phyloP scores from a whole-genome alignment of 2,888 invertebrate genomes.

The Cristatella mucedo region DNA sequence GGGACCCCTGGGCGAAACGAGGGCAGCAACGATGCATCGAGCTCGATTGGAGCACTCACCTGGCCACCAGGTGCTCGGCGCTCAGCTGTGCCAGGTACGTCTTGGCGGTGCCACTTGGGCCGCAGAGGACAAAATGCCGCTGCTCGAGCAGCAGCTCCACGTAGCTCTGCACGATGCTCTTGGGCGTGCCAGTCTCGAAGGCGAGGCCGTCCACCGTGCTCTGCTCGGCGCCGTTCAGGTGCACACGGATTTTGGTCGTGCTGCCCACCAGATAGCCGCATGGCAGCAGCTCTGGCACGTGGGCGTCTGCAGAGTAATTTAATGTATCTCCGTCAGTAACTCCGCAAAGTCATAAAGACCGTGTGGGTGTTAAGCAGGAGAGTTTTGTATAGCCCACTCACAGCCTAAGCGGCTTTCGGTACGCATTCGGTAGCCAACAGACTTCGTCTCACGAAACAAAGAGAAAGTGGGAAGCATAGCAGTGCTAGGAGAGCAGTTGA shows the following conservation, averaged over 20 bases:
- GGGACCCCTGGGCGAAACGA: too few species aligned
- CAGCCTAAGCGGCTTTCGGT: too few species aligned
- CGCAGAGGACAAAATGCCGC: constrained; percentile 79
- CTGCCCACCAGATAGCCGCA: constrained; percentile 74
- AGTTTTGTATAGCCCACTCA: too few species aligned
- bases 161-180: constrained; percentile 83
- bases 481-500: too few species aligned
- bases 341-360: too few species aligned
- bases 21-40: too few species aligned
- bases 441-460: too few species aligned
- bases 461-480: too few species aligned
- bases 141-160: constrained; percentile 77
- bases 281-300: constrained; percentile 69
- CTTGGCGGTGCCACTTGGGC: constrained; percentile 90
- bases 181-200: constrained; percentile 86
- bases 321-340: too few species aligned
- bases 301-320: too few species aligned
- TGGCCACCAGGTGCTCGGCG: constrained; percentile 69
- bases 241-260: constrained; percentile 41
- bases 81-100: constrained; percentile 83
- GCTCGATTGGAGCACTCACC: constrained; percentile 19
- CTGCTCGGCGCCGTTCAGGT: constrained; percentile 51
- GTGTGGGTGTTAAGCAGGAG: too few species aligned
- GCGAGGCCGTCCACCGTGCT: constrained; percentile 79
- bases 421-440: too few species aligned